These are phyloP conservation scores for Cryptotermes secundus DNA, from an alignment of 1,140 invertebrate genomes.

Conservation along the genomic window DNA sequence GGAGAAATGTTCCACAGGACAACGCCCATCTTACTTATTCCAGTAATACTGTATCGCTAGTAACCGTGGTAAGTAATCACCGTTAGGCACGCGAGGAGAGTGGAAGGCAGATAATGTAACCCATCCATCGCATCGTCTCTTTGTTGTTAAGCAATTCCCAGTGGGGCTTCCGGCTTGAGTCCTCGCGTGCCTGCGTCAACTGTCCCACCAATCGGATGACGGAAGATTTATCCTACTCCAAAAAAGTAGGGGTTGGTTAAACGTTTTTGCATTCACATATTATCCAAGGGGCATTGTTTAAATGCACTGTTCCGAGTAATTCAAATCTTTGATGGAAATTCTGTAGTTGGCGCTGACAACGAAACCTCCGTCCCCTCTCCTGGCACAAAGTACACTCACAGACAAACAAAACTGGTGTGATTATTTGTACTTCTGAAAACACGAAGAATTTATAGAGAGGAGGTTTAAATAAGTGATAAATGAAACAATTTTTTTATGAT, in stretches of 20 bases:
- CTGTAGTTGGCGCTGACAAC: conserved; percentile 3
- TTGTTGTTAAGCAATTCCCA: background rate
- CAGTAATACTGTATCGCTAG: background rate
- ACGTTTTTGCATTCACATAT: background rate
- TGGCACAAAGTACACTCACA: background rate
- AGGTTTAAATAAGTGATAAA: too few species aligned
- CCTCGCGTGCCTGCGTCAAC: background rate
- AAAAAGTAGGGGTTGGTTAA: background rate
- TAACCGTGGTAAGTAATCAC: background rate
- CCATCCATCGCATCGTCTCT: background rate
- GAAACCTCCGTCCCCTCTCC: background rate
- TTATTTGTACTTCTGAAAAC: too few species aligned
- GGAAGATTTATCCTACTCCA: background rate
- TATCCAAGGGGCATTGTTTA: background rate
- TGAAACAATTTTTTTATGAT: too few species aligned
- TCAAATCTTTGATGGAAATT: background rate
- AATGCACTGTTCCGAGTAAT: background rate
- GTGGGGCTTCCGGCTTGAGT: background rate
- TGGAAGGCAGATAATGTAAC: background rate
- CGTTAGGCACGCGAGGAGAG: background rate
- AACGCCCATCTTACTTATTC: background rate
- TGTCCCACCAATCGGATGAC: background rate
- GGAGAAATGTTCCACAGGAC: background rate
- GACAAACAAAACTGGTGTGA: background rate
- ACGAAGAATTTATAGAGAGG: too few species aligned